These are phyloP conservation scores for Nasonia vitripennis DNA, from an alignment of 1,140 invertebrate species.

Conservation along the genomic window DNA sequence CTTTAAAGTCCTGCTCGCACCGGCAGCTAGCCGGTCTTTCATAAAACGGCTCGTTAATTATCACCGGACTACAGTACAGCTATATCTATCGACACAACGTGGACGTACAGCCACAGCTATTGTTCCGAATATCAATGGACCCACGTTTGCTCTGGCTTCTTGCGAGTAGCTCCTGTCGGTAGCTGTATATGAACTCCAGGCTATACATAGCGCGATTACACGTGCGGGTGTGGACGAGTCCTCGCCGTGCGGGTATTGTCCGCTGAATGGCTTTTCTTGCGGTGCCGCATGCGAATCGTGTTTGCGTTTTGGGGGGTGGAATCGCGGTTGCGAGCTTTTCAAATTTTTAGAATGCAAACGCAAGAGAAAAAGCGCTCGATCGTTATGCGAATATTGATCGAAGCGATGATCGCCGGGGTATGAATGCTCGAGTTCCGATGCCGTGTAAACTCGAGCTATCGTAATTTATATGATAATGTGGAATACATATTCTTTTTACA, in stretches of 20 bases:
- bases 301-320: no score
- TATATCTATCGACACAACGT: not conserved
- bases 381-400: no score
- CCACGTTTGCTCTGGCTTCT: not conserved
- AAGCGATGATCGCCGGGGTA: no score
- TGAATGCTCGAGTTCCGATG: no score
- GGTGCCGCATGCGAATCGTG: no score
- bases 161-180: not conserved
- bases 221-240: not conserved
- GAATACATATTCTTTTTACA: no score
- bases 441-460: no score
- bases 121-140: constrained; percentile 44
- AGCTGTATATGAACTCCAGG: not conserved
- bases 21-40: not conserved
- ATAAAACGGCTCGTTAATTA: constrained; percentile 21
- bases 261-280: not conserved
- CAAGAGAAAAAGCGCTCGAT: no score
- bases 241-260: not conserved
- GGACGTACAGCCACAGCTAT: constrained; percentile 3
- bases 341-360: no score
- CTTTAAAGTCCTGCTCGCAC: not conserved
- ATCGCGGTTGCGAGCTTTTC: no score
- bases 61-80: not conserved
- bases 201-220: not conserved
- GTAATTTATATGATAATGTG: no score